phyloP scores from a whole-genome alignment of 2,888 invertebrate genomes.

The Anthoptus insignis region DNA sequence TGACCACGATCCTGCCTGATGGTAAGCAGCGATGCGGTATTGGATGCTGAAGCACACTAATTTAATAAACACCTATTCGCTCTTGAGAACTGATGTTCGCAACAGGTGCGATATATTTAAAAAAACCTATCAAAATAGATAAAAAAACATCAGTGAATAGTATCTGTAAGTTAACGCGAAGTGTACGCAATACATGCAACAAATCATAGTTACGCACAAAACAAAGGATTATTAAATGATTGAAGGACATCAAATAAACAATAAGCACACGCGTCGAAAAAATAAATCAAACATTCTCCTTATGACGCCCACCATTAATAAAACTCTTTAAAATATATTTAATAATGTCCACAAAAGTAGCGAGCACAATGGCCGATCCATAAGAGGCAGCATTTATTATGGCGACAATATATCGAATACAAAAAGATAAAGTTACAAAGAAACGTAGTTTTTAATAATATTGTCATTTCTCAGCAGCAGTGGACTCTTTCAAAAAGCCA shows the following conservation, averaged over 20 bases:
- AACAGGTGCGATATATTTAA: too few relatives aligned
- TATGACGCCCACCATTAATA: slow-evolving; percentile 85
- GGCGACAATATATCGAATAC: slow-evolving; percentile 86
- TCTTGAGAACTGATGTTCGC: too few relatives aligned
- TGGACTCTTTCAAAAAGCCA: slow-evolving; percentile 87
- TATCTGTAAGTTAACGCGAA: too few relatives aligned
- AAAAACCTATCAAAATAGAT: too few relatives aligned
- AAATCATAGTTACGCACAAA: slow-evolving; percentile 9
- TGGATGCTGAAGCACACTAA: too few relatives aligned
- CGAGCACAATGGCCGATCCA: slow-evolving; percentile 81
- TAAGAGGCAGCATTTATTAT: slow-evolving; percentile 86
- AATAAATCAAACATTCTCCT: slow-evolving; percentile 84
- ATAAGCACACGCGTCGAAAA: slow-evolving; percentile 85
- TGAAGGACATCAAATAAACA: slow-evolving; percentile 74
- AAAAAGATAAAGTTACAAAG: slow-evolving; percentile 87
- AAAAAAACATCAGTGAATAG: too few relatives aligned
- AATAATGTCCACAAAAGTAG: slow-evolving; percentile 85
- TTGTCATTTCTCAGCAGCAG: slow-evolving; percentile 87
- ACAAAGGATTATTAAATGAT: slow-evolving; percentile 59
- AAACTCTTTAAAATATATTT: slow-evolving; percentile 87
- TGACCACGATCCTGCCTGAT: too few relatives aligned
- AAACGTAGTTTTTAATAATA: slow-evolving; percentile 87
- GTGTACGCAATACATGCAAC: not conserved
- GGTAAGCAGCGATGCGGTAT: too few relatives aligned
- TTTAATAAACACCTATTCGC: too few relatives aligned